phyloP scores from a whole-genome alignment of 2,113 vertebrate genomes.

The Alectura lathami region DNA sequence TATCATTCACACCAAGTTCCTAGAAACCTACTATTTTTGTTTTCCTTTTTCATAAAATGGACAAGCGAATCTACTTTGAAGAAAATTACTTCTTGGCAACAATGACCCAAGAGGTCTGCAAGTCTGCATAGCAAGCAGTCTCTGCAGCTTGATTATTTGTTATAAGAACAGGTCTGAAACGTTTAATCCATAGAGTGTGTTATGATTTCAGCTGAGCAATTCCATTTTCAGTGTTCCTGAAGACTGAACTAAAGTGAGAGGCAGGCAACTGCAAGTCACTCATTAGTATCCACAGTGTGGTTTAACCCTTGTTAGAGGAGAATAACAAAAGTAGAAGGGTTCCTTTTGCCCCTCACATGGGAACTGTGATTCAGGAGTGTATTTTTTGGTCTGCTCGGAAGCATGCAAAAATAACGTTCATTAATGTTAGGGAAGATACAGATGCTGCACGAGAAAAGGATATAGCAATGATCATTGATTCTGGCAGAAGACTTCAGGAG shows the following conservation, averaged over 20 bases:
- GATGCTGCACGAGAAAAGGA: conserved; percentile 32
- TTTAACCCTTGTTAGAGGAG: conserved; percentile 48
- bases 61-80: neutral
- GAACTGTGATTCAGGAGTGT: conserved; percentile 34
- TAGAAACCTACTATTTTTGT: conserved; percentile 46
- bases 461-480: conserved; percentile 45
- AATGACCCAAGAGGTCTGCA: conserved; percentile 14
- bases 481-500: conserved; percentile 65
- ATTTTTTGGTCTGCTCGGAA: conserved; percentile 27
- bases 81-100: conserved; percentile 49
- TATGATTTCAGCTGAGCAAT: conserved; percentile 45
- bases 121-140: conserved; percentile 27
- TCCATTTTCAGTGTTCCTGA: conserved; percentile 35
- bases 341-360: neutral
- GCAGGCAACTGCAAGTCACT: conserved; percentile 14
- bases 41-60: conserved; percentile 22
- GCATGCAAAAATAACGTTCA: conserved; percentile 54
- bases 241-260: conserved; percentile 44
- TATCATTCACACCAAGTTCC: conserved; percentile 4
- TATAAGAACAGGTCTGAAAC: conserved; percentile 35
- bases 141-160: conserved; percentile 54
- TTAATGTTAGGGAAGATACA: conserved; percentile 34
- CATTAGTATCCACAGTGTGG: conserved; percentile 30
- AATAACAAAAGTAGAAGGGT: conserved; percentile 54
- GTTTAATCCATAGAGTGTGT: neutral